A percentile compares a stretch with the other conserved stretches of the same genome.
These are phyloP conservation scores for Dicrostonyx torquatus DNA, from an alignment of 2,797 vertebrate species.

Conservation along the genomic window DNA sequence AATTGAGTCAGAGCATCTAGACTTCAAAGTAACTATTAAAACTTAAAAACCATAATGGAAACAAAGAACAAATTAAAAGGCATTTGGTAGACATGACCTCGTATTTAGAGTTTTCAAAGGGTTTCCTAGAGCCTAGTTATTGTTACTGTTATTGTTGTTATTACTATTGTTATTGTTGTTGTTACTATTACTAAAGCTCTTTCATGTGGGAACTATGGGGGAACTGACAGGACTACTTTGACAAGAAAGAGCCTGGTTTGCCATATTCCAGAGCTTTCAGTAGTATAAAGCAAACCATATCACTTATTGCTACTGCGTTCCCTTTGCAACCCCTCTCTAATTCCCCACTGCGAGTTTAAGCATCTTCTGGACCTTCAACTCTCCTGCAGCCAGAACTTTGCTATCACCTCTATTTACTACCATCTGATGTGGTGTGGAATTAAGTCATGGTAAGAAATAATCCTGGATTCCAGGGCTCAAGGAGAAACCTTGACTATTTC, in stretches of 20 bases:
- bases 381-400: neutral
- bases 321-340: neutral
- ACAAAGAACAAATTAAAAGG: neutral
- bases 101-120: neutral
- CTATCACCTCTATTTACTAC: neutral
- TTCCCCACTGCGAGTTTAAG: neutral
- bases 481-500: neutral
- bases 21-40: slow-evolving; percentile 30
- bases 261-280: neutral
- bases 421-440: slow-evolving; percentile 14
- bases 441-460: neutral
- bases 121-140: neutral
- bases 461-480: neutral
- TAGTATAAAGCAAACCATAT: neutral
- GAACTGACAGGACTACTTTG: neutral
- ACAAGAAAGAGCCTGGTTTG: neutral
- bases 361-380: neutral
- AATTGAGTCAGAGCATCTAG: neutral
- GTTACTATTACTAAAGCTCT: neutral
- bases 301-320: neutral
- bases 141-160: neutral
- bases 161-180: neutral
- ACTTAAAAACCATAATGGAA: neutral
- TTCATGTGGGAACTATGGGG: neutral
- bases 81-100: neutral